Base-by-base conservation (phyloP, 2,797 vertebrate species). In the Cottoperca gobio region DNA sequence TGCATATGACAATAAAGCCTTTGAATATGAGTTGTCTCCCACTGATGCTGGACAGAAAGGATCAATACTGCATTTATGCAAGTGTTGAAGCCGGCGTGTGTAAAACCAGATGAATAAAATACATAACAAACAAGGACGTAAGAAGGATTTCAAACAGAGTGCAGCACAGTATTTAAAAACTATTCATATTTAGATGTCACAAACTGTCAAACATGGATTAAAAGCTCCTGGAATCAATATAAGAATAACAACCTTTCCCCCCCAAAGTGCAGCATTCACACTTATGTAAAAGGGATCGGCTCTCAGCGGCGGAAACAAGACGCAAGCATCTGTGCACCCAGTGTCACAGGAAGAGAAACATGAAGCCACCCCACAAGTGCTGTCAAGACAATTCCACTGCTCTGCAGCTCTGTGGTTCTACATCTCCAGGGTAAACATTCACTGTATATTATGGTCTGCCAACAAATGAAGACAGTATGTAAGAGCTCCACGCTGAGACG, bases 31-130 rank as follows among this genome's bases (percentile, higher is more conserved):
- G n/a, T 37, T 49, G 77, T 79, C 58, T 79, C 35, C 53, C n/a
- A n/a, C 61, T 54, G 35, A 70, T 50, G 49, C 48, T 37, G 67
- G 76, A 73, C 35, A 19, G 39, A 35, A 21, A 40, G 3, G 55
- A 80, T 75, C 55, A 17, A 82, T 81, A 28, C 23, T 33, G 67
- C 45, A 75, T 71, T 68, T 68, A 31, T 61, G 49, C 21, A 39
- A 39, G 37, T 46, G 53, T 39, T 65, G n/a, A 31, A 64, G 40
- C 12, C 42, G 10, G 42, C 2, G 1, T 10, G 23, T 70, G 67
- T 69, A 69, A 66, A 82, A 75, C 53, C 62, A 55, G 43, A 76
- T 62, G 58, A 75, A 73, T 75, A 67, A 73, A 86, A 57, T 23
- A 49, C 42, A 65, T 21, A 45, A 58, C 14, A 73, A 59, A 75